A percentile compares a stretch with the other conserved stretches of the same genome.
Evolutionary conservation across 2,113 vertebrate genomes (phyloP).

Genomic region (Arvicanthis niloticus): DNA sequence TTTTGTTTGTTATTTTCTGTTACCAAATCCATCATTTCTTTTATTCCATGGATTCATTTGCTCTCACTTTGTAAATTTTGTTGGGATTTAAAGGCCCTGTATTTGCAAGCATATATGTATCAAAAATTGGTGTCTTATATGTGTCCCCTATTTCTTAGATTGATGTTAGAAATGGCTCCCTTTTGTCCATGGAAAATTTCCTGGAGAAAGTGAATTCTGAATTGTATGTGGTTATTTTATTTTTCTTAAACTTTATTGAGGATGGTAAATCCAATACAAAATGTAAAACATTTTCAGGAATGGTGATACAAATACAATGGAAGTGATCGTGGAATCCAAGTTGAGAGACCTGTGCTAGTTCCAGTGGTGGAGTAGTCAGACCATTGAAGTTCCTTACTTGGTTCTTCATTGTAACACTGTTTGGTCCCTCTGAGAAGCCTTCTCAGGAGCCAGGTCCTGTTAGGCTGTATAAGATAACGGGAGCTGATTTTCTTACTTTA

Average conservation of each 20-base stretch:
- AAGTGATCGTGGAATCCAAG: neutral
- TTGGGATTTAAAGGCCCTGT: neutral
- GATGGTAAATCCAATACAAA: neutral
- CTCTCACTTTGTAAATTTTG: neutral
- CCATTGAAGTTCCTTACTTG: neutral
- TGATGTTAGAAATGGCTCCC: neutral
- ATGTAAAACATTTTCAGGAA: neutral
- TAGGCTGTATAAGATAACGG: neutral
- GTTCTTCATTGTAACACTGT: neutral
- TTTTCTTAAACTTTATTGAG: neutral
- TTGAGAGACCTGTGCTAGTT: neutral
- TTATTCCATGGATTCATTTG: neutral
- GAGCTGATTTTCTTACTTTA: neutral
- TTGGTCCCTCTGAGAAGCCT: neutral
- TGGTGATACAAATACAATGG: neutral
- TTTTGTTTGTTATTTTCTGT: neutral
- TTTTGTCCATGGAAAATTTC: neutral
- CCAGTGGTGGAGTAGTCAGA: neutral
- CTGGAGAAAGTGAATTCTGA: neutral
- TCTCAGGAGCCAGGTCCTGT: neutral
- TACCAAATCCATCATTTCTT: neutral
- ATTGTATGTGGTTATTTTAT: neutral
- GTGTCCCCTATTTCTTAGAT: neutral
- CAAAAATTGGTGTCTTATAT: neutral
- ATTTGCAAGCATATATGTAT: neutral